Percentiles rank a stretch among this genome's conserved stretches.
Conservation (phyloP, 2,797 vertebrate species). For the Buphagus erythrorhynchus region DNA sequence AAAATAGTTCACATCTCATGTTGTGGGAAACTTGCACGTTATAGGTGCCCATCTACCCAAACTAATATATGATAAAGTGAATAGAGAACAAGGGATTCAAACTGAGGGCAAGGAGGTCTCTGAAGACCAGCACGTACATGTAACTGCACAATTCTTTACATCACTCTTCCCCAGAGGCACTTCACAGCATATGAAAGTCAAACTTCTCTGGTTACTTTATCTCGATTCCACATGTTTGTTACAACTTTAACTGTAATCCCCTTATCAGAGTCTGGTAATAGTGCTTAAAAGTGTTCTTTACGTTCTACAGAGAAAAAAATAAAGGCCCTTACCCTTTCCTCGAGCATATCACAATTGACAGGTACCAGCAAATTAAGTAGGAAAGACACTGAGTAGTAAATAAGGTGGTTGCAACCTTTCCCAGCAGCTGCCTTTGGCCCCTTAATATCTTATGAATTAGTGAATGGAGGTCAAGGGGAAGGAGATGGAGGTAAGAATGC, state of each 20-base stretch:
- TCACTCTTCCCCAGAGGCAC: not conserved
- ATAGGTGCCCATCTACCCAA: not conserved
- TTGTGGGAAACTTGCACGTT: not conserved
- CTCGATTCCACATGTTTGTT: not conserved
- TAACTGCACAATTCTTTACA: not conserved
- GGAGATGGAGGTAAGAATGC: not conserved
- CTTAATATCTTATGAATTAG: not conserved
- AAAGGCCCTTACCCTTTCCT: not conserved
- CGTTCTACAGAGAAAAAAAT: not conserved
- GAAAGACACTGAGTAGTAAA: not conserved
- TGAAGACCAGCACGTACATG: not conserved
- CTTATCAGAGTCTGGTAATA: not conserved
- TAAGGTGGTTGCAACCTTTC: not conserved
- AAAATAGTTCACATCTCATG: not conserved
- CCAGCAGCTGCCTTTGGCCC: not conserved
- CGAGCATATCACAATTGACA: not conserved
- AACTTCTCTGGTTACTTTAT: not conserved
- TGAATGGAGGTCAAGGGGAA: conserved; percentile 19
- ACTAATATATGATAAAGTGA: not conserved
- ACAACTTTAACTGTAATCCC: not conserved
- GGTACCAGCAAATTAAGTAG: not conserved
- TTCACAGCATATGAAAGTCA: not conserved
- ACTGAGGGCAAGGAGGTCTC: not conserved
- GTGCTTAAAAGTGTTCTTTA: not conserved
- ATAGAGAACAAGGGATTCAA: not conserved